Conservation (phyloP, 2,113 vertebrate genomes). For the Zeus faber region DNA sequence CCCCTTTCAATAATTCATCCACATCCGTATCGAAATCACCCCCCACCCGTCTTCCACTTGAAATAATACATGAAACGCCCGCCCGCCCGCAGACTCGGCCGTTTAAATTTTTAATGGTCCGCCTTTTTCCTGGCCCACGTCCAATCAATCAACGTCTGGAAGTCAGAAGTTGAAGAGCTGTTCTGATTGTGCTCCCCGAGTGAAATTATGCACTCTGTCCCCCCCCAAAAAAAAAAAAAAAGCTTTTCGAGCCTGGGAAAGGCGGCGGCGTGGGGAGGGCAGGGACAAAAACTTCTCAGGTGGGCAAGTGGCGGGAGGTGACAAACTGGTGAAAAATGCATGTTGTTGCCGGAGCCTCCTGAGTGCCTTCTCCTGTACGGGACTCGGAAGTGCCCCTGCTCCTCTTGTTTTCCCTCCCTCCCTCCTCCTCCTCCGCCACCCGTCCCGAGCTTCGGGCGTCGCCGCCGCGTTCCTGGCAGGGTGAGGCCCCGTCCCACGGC, state of each 20-base stretch:
- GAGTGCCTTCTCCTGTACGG: conserved; percentile 43
- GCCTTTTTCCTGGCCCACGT: conserved; percentile 13
- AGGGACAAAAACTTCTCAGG: conserved; percentile 23
- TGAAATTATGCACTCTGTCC: conserved; percentile 21
- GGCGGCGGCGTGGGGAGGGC: not conserved
- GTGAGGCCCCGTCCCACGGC: too few relatives aligned
- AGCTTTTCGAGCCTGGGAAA: not conserved
- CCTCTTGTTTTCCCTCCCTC: conserved; percentile 8
- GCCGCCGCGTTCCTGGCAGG: too few relatives aligned
- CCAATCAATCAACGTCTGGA: conserved; percentile 43
- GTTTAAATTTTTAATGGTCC: conserved; percentile 51
- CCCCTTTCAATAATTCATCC: conserved; percentile 45
- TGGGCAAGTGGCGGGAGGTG: conserved; percentile 10
- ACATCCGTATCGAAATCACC: conserved; percentile 29
- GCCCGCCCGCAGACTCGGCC: conserved; percentile 34
- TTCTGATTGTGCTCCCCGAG: conserved; percentile 15
- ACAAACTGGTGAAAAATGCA: conserved; percentile 44
- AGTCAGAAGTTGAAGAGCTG: conserved; percentile 23
- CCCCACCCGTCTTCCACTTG: conserved; percentile 39
- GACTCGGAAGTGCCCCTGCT: conserved; percentile 19
- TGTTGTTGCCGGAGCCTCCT: conserved; percentile 30
- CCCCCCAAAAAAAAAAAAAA: not conserved
- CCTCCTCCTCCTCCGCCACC: too few relatives aligned
- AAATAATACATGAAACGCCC: conserved; percentile 54
- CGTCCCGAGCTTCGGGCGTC: too few relatives aligned